These are phyloP conservation scores for Natator depressus DNA, from an alignment of 2,113 vertebrate genomes.

Conservation along the genomic window DNA sequence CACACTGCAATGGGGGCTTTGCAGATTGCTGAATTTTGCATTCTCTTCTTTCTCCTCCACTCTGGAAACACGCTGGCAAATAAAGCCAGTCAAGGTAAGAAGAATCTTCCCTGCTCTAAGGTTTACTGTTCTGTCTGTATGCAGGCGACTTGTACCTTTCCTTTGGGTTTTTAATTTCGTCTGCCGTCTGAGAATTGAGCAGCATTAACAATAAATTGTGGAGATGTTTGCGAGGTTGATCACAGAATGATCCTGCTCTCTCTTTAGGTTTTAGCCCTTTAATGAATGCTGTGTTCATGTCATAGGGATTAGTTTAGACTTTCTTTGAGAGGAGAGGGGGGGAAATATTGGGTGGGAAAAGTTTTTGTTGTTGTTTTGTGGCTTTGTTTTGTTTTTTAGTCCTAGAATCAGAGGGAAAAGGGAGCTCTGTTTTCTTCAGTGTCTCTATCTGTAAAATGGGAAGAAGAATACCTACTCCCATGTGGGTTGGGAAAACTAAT, in stretches of 20 bases:
- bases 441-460: background rate
- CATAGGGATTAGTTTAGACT: background rate
- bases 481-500: background rate
- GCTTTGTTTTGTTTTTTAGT: background rate
- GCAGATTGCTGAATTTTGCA: slow-evolving; percentile 87
- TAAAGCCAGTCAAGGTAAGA: slow-evolving; percentile 92
- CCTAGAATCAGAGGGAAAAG: background rate
- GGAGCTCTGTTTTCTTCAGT: background rate
- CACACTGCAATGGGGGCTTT: slow-evolving; percentile 85
- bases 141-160: slow-evolving; percentile 36
- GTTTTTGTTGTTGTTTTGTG: background rate
- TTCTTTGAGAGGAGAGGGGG: background rate
- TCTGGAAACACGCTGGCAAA: slow-evolving; percentile 84
- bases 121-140: slow-evolving; percentile 43
- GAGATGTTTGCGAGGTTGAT: slow-evolving; percentile 39
- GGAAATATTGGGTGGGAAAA: background rate
- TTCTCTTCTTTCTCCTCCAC: slow-evolving; percentile 89
- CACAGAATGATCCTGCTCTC: background rate
- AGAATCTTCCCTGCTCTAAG: slow-evolving; percentile 25
- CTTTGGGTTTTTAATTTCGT: slow-evolving; percentile 12
- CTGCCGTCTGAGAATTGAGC: slow-evolving; percentile 43
- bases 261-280: slow-evolving; percentile 22
- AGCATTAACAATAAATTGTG: slow-evolving; percentile 25
- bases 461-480: background rate
- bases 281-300: background rate